Evolutionary conservation across 2,888 invertebrate species (phyloP).

Genomic region (Priocnemis perturbator): DNA sequence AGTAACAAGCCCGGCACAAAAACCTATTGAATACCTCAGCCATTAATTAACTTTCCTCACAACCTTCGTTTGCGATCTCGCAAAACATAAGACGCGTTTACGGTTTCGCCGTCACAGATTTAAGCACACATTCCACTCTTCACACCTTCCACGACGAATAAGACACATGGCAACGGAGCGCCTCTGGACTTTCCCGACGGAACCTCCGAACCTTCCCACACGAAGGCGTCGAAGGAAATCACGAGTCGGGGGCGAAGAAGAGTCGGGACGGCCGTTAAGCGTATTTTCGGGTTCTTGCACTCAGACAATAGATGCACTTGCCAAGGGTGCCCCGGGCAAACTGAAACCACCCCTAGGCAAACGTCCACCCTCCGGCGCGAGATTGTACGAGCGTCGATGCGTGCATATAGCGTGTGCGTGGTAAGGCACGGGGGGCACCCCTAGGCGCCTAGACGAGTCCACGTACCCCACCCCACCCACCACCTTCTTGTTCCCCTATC

Average conservation of each 20-base stretch:
- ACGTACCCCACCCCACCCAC: constrained; percentile 32
- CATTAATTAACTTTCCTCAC: too few relatives aligned
- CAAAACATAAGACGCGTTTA: too few relatives aligned
- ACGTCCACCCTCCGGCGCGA: constrained; percentile 52
- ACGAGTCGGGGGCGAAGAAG: constrained; percentile 25
- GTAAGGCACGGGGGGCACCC: constrained; percentile 45
- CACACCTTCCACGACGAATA: too few relatives aligned
- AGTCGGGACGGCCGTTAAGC: constrained; percentile 53
- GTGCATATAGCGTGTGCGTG: constrained; percentile 27
- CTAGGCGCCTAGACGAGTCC: constrained; percentile 50
- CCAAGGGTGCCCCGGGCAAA: constrained; percentile 68
- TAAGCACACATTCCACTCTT: too few relatives aligned
- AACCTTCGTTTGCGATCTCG: too few relatives aligned
- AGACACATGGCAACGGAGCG: too few relatives aligned
- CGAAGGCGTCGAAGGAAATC: constrained; percentile 37
- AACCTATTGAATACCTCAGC: too few relatives aligned
- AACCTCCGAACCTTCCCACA: not conserved
- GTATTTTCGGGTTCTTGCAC: constrained; percentile 69
- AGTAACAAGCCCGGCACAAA: too few relatives aligned
- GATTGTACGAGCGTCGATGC: constrained; percentile 38
- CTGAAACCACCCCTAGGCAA: constrained; percentile 67
- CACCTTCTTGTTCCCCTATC: constrained; percentile 58
- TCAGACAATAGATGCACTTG: constrained; percentile 71
- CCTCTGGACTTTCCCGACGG: too few relatives aligned
- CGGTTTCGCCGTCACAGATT: too few relatives aligned